A percentile compares a stretch with the other conserved stretches of the same genome.
These are phyloP conservation scores for Cyanoramphus novaezelandiae DNA, from an alignment of 2,113 vertebrate species.

Conservation along the genomic window DNA sequence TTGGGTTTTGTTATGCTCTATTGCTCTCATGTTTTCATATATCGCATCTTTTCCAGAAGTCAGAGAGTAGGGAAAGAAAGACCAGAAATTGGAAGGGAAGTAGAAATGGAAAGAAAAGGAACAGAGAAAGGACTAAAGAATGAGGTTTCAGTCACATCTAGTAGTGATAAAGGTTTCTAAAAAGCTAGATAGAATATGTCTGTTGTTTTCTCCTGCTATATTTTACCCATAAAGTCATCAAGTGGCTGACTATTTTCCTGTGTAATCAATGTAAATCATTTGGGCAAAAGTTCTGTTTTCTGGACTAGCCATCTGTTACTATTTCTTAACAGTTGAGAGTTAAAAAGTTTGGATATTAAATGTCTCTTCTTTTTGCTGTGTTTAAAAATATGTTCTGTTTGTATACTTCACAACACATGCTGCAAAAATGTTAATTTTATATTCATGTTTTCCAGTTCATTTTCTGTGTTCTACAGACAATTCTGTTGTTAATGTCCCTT, in stretches of 20 bases:
- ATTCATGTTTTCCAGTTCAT: not conserved
- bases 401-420: not conserved
- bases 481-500: not conserved
- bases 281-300: not conserved
- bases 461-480: not conserved
- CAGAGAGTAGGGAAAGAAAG: not conserved
- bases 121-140: not conserved
- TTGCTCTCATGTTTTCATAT: not conserved
- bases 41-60: not conserved
- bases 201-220: not conserved
- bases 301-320: not conserved
- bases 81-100: not conserved
- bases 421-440: not conserved
- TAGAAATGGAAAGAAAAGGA: not conserved
- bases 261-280: not conserved
- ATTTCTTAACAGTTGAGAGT: not conserved
- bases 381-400: not conserved
- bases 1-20: not conserved
- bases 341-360: not conserved
- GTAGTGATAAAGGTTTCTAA: not conserved
- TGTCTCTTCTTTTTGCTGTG: not conserved
- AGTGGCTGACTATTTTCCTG: not conserved
- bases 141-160: not conserved
- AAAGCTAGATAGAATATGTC: not conserved
- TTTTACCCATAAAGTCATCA: not conserved